Conservation (phyloP, 2,888 invertebrate species). For the Xestoiulus laeticollis region DNA sequence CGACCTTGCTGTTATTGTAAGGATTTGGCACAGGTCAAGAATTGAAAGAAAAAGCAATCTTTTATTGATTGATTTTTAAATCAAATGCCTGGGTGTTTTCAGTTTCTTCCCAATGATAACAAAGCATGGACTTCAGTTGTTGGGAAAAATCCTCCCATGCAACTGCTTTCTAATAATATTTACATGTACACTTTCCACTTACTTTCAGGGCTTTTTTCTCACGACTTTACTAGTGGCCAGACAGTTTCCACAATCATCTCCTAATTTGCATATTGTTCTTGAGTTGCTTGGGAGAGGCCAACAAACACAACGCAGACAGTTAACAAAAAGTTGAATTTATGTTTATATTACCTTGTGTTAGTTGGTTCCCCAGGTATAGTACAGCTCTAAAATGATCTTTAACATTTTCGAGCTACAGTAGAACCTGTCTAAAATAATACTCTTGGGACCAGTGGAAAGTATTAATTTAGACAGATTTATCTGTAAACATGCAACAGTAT, state of each 20-base stretch:
- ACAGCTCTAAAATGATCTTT: no score
- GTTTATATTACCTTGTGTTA: no score
- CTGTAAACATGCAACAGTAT: no score
- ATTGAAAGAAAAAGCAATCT: neutral
- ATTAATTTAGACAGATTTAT: no score
- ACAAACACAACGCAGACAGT: no score
- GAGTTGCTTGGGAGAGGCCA: neutral
- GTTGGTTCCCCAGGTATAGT: no score
- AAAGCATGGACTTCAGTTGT: neutral
- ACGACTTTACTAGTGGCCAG: neutral
- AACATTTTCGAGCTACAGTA: no score
- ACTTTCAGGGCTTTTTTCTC: neutral
- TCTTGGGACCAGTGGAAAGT: no score
- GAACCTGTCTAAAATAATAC: no score
- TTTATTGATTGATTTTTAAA: constrained; percentile 37
- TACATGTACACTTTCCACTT: neutral
- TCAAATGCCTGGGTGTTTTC: neutral
- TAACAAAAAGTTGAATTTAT: no score
- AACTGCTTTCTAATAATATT: neutral
- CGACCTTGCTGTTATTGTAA: neutral
- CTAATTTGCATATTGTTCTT: neutral
- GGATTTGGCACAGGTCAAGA: neutral
- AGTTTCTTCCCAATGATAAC: neutral
- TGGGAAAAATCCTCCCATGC: neutral
- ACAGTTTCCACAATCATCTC: neutral